Evolutionary conservation across 2,113 vertebrate species (phyloP).

Genomic region (Oncorhynchus keta): DNA sequence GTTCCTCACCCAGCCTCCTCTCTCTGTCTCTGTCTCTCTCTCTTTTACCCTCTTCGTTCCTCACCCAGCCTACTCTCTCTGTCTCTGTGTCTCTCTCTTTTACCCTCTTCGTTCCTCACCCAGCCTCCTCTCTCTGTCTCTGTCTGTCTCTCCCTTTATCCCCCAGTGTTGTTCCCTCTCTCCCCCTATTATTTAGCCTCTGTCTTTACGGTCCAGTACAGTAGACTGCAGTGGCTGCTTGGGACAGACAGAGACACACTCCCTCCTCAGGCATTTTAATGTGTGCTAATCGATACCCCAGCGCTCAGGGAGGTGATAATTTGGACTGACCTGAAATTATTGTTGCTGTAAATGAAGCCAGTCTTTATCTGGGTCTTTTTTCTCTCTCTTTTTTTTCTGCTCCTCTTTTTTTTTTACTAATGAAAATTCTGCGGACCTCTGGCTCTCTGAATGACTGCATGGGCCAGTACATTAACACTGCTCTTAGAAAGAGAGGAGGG

Average conservation of each 20-base stretch:
- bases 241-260: slow-evolving; percentile 25
- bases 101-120: too few species aligned
- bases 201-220: background rate
- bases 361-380: slow-evolving; percentile 13
- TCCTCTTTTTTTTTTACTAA: slow-evolving; percentile 34
- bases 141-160: slow-evolving; percentile 18
- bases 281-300: slow-evolving; percentile 62
- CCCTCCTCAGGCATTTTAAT: slow-evolving; percentile 57
- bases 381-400: slow-evolving; percentile 13
- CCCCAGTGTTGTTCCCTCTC: background rate
- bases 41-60: background rate
- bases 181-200: background rate
- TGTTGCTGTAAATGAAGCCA: slow-evolving; percentile 63
- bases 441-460: slow-evolving; percentile 46
- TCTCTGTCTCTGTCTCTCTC: slow-evolving; percentile 7
- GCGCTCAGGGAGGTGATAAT: slow-evolving; percentile 61
- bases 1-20: background rate
- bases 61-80: background rate
- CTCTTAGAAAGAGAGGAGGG: slow-evolving; percentile 45
- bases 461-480: slow-evolving; percentile 65
- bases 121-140: background rate
- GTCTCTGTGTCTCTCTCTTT: background rate
- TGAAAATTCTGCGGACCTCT: slow-evolving; percentile 55
- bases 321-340: slow-evolving; percentile 60
- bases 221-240: background rate